Base-by-base conservation (phyloP, 2,797 vertebrate genomes). In the Prunella strophiata region DNA sequence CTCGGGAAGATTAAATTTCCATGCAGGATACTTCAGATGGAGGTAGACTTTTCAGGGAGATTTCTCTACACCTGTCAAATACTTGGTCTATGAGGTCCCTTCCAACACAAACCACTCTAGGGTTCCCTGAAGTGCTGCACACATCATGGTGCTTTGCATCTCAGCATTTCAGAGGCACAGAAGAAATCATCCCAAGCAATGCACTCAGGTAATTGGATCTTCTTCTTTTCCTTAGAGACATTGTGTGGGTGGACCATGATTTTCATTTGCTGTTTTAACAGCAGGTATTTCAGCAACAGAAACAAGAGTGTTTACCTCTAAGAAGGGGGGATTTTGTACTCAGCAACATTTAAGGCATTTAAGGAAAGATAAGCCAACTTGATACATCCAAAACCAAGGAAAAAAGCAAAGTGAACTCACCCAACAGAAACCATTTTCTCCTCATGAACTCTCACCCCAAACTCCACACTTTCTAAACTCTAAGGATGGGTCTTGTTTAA, bases 401-500 rank as follows among this genome's bases (percentile, higher is more conserved):
- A 76, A 72, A 84, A 27, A 3, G 9, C 55, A n/a, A 54, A 87
- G 21, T 0, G 5, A 55, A 32, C 4, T 50, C 70, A 32, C n/a
- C 2, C 4, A 30, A 5, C 7, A 61, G 38, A 68, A 86, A 47
- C 5, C 8, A 5, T 52, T 71, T 59, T 3, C 9, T 91, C 19
- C n/a, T 81, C 30, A 14, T 3, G 22, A 73, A 7, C 11, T 78
- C 48, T 67, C 58, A 68, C 9, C 29, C 17, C 26, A 57, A 25
- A 36, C 13, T 73, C 21, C 16, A 48, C 16, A 34, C 27, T 22
- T 78, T 22, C 48, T 74, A 51, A 88, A 43, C 27, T 61, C 81
- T 32, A 66, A 94, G 65, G 72, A 78, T 87, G 45, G 61, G 34
- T 92, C 51, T 97, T 96, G 81, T 93, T 97, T 97, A 97, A 97